phyloP scores from a whole-genome alignment of 2,113 vertebrate species.

The Podarcis raffonei region DNA sequence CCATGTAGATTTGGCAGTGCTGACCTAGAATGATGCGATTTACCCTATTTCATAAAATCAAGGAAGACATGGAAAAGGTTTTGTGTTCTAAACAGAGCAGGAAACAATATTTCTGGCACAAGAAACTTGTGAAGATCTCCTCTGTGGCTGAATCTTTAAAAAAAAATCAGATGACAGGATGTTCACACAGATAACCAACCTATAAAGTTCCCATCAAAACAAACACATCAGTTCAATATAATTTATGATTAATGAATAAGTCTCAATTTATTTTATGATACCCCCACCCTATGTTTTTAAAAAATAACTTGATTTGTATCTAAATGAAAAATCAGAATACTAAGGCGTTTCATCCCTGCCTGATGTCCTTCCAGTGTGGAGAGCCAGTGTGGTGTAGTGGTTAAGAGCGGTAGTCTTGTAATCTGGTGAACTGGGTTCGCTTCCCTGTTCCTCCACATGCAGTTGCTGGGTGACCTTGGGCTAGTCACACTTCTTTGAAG shows the following conservation, averaged over 20 bases:
- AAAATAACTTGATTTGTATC: not conserved
- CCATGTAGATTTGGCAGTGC: not conserved
- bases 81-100: not conserved
- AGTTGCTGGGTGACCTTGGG: too few relatives aligned
- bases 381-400: too few relatives aligned
- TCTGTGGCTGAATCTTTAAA: not conserved
- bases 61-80: not conserved
- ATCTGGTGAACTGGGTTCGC: too few relatives aligned
- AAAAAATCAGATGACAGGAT: not conserved
- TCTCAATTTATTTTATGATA: not conserved
- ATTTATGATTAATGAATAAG: not conserved
- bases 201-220: not conserved
- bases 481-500: too few relatives aligned
- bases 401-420: too few relatives aligned
- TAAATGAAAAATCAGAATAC: not conserved
- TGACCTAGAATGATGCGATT: not conserved
- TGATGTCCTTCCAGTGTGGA: too few relatives aligned
- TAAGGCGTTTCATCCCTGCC: not conserved
- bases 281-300: accelerated
- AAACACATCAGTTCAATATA: not conserved
- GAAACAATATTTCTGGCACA: not conserved
- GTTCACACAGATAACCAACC: not conserved
- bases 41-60: not conserved
- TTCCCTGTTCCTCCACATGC: too few relatives aligned
- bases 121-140: not conserved